A percentile compares a stretch with the other conserved stretches of the same genome.
phyloP scores from a whole-genome alignment of 2,888 invertebrate genomes.

The Sthenelais limicola region DNA sequence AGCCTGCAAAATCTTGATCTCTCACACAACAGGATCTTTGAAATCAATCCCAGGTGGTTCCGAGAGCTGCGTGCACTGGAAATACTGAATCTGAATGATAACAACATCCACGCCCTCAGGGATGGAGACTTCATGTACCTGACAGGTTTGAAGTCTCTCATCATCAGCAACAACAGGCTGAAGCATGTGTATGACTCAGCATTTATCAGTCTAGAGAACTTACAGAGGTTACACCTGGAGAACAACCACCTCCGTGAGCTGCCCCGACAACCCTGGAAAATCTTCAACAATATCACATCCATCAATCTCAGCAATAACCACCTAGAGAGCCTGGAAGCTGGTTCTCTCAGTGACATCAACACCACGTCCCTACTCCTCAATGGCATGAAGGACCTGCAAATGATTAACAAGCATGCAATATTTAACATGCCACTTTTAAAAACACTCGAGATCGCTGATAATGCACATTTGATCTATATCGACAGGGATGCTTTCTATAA shows the following conservation, averaged over 20 bases:
- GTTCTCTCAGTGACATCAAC: constrained; percentile 44
- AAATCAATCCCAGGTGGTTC: constrained; percentile 50
- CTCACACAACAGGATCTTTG: constrained; percentile 37
- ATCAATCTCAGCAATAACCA: constrained; percentile 48
- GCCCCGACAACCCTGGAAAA: constrained; percentile 41
- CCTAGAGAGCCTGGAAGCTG: constrained; percentile 37
- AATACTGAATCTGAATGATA: constrained; percentile 46
- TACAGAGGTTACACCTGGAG: constrained; percentile 42
- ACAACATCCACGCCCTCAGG: constrained; percentile 49
- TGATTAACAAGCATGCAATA: constrained; percentile 71
- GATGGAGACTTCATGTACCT: constrained; percentile 43
- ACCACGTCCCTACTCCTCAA: constrained; percentile 66
- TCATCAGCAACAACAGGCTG: constrained; percentile 47
- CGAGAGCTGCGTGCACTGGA: constrained; percentile 29
- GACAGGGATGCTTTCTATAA: constrained; percentile 71
- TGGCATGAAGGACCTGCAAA: constrained; percentile 66
- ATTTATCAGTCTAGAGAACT: constrained; percentile 43
- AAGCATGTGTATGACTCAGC: constrained; percentile 43
- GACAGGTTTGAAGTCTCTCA: constrained; percentile 37
- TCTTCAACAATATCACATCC: constrained; percentile 27
- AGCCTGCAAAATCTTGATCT: constrained; percentile 21
- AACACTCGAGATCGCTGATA: constrained; percentile 70
- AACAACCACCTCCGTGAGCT: constrained; percentile 44
- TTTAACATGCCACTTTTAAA: constrained; percentile 70
- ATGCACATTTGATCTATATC: constrained; percentile 75